Evolutionary conservation across 23 tunicate genomes (phyloP), one percentile per base, ranked within the genome.

Genomic region (Aplidium turbinatum): DNA sequence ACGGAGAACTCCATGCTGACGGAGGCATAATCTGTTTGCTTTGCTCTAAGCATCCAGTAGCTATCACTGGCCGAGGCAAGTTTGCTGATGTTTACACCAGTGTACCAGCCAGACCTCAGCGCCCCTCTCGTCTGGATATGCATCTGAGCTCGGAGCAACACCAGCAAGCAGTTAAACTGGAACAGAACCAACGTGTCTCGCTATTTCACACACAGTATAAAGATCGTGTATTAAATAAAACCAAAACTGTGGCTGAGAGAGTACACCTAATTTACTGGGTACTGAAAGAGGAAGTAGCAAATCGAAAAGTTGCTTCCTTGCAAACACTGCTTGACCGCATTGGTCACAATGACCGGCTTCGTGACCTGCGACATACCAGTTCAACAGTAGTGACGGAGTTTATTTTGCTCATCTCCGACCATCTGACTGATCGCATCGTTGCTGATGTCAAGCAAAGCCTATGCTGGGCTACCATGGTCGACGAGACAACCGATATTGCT

Each of bases 221-320:
- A 32, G 68, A 62, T 62, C 36, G 68, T n/a, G 5, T 62, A 7
- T n/a, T 38, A 62, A 62, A 62, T 62, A 62, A 62, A 62, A 25
- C 30, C 30, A 62, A 24, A 5, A 30, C 68, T 9, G 36, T 62
- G 68, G 36, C 68, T 38, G 68, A 62, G 30, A 4, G 23, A 5
- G 68, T 62, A 29, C 68, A 62, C 30, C 23, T 62, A 30, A 62
- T 62, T 26, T 62, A 62, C 38, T 62, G 68, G 38, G 36, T 62
- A 26, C 18, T 62, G 23, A 62, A 62, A 24, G 68, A 62, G 68
- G 68, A 26, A 38, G 30, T 62, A 25, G 68, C 68, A 32, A 26
- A 62, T 62, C 27, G 68, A 62, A 62, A 62, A 62, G 68, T 62
- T 62, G 68, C 68, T 62, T 62, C 68, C 27, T 62, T 62, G 38